phyloP scores from a whole-genome alignment of 1,140 invertebrate genomes.

The Calliopsis andreniformis region DNA sequence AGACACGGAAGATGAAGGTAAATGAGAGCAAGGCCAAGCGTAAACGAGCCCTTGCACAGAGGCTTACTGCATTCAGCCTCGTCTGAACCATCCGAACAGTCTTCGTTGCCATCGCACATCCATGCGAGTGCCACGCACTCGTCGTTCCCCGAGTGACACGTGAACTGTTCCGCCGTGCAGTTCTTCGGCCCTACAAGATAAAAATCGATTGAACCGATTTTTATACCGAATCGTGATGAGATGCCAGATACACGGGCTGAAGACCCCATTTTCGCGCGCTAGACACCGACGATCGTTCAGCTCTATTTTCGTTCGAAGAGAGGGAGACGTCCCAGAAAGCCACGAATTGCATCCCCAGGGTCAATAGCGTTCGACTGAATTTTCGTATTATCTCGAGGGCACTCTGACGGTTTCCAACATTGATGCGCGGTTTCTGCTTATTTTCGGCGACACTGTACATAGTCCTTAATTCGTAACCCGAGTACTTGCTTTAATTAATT shows the following conservation, averaged over 20 bases:
- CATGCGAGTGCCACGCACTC: conserved; percentile 94
- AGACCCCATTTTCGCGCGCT: not conserved
- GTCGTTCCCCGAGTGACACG: conserved; percentile 88
- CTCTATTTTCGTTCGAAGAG: conserved; percentile 23
- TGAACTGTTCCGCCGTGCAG: conserved; percentile 93
- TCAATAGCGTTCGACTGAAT: not conserved
- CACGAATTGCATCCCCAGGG: conserved; percentile 36
- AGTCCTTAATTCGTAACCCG: too few relatives aligned
- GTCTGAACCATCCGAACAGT: conserved; percentile 94
- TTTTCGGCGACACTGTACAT: not conserved
- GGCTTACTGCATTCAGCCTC: conserved; percentile 94
- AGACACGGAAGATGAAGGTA: not conserved
- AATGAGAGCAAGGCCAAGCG: conserved; percentile 12
- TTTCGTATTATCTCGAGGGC: not conserved
- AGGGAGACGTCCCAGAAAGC: not conserved
- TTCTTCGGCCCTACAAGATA: conserved; percentile 86
- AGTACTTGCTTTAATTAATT: too few relatives aligned
- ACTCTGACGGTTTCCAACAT: not conserved
- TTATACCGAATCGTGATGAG: not conserved
- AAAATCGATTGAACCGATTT: conserved; percentile 55
- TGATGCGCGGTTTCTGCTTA: not conserved
- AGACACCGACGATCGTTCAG: not conserved
- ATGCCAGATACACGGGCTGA: not conserved
- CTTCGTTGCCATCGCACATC: conserved; percentile 94
- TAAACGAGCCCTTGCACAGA: conserved; percentile 55